Conservation (phyloP, 2,797 vertebrate species). For the Coranthus polyacanthus region DNA sequence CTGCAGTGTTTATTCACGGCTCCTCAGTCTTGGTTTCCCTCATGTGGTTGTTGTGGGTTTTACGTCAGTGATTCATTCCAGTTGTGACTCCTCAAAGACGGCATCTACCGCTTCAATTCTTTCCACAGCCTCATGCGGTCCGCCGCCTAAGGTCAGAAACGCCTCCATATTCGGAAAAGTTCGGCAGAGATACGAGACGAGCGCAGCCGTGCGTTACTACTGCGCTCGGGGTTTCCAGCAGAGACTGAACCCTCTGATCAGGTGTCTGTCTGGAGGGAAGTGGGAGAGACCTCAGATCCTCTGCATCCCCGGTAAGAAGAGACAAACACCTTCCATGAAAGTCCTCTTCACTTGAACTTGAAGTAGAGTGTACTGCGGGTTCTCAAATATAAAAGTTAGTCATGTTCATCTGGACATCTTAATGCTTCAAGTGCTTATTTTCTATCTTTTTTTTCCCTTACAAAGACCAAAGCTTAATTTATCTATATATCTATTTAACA, state of each 20-base stretch:
- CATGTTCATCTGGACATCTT: neutral
- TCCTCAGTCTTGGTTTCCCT: conserved; percentile 3
- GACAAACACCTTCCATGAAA: neutral
- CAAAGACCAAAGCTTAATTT: too few relatives aligned
- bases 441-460: too few relatives aligned
- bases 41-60: conserved; percentile 1
- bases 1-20: neutral
- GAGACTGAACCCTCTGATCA: conserved; percentile 87
- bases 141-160: conserved; percentile 87
- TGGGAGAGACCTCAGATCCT: conserved; percentile 91
- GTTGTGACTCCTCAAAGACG: neutral
- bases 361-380: too few relatives aligned
- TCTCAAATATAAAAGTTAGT: too few relatives aligned
- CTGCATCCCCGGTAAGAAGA: conserved; percentile 78
- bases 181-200: conserved; percentile 87
- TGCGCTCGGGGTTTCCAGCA: conserved; percentile 88
- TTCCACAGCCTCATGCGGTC: conserved; percentile 89
- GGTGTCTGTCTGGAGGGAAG: conserved; percentile 87
- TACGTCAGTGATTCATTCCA: neutral
- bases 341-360: too few relatives aligned
- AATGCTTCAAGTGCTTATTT: too few relatives aligned
- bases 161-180: conserved; percentile 87
- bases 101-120: neutral
- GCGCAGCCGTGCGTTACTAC: conserved; percentile 87
- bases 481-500: too few relatives aligned